Percentiles rank a stretch among this genome's conserved stretches.
These are phyloP conservation scores for Trigoniulus corallinus DNA, from an alignment of 1,140 invertebrate genomes.

Conservation along the genomic window DNA sequence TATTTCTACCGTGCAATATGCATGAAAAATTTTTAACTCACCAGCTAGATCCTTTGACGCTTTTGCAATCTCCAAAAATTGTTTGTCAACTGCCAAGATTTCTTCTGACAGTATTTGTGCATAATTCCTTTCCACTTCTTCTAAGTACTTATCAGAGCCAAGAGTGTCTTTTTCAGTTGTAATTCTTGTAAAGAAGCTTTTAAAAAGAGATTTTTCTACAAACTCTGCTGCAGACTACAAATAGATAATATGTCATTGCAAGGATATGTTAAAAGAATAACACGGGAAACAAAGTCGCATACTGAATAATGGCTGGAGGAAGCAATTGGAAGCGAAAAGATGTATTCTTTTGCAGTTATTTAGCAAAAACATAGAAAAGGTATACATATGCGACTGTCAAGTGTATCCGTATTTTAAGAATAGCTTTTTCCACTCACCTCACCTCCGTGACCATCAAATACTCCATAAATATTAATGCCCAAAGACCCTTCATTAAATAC, in stretches of 20 bases:
- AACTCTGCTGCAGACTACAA: slow-evolving; percentile 72
- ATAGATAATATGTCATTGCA: slow-evolving; percentile 13
- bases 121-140: slow-evolving; percentile 50
- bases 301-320: too few species aligned
- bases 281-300: neutral
- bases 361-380: slow-evolving; percentile 9
- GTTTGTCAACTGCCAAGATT: slow-evolving; percentile 58
- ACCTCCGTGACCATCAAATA: slow-evolving; percentile 90
- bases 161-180: too few species aligned
- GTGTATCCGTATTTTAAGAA: neutral
- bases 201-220: slow-evolving; percentile 60
- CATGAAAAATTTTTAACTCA: slow-evolving; percentile 20
- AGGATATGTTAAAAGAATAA: neutral
- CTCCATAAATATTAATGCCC: slow-evolving; percentile 61
- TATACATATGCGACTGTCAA: neutral
- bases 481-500: slow-evolving; percentile 36
- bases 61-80: slow-evolving; percentile 60
- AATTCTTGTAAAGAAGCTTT: slow-evolving; percentile 38
- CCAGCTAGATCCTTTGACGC: slow-evolving; percentile 68
- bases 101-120: slow-evolving; percentile 65
- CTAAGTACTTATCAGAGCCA: slow-evolving; percentile 50
- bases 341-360: too few species aligned
- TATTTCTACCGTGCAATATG: too few species aligned
- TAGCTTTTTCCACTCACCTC: slow-evolving; percentile 37
- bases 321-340: too few species aligned